phyloP scores from a whole-genome alignment of 1,140 invertebrate genomes.

The Aplysia californica region DNA sequence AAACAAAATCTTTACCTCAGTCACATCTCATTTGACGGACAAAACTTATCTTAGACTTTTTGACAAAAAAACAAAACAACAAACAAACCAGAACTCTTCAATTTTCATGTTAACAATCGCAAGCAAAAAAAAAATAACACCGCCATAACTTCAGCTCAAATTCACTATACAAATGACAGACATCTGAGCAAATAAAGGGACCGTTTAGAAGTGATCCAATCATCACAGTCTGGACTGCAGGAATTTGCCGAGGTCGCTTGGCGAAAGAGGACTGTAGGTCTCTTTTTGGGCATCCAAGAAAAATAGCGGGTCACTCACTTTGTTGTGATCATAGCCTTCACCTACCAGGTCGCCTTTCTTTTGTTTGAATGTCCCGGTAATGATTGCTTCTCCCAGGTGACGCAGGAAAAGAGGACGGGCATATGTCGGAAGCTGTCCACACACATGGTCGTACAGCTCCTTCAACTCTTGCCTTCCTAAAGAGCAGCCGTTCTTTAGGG shows the following conservation, averaged over 20 bases:
- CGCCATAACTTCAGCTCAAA: too few relatives aligned
- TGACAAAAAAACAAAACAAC: too few relatives aligned
- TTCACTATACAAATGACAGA: too few relatives aligned
- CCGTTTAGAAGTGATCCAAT: too few relatives aligned
- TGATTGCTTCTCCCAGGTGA: constrained; percentile 66
- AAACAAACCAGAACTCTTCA: too few relatives aligned
- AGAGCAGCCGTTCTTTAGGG: constrained; percentile 64
- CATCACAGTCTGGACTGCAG: constrained; percentile 24
- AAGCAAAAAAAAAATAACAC: too few relatives aligned
- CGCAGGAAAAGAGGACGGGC: constrained; percentile 89
- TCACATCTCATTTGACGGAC: too few relatives aligned
- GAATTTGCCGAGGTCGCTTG: constrained; percentile 66
- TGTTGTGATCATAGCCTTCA: constrained; percentile 85
- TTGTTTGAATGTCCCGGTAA: constrained; percentile 58
- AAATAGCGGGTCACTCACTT: constrained; percentile 83
- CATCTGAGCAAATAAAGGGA: too few relatives aligned
- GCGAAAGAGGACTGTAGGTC: constrained; percentile 74
- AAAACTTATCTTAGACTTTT: too few relatives aligned
- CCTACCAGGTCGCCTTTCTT: constrained; percentile 75
- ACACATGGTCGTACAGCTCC: constrained; percentile 45
- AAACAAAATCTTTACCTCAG: too few relatives aligned
- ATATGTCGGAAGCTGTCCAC: constrained; percentile 79
- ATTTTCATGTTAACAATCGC: too few relatives aligned
- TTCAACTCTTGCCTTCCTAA: constrained; percentile 36
- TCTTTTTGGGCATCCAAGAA: constrained; percentile 73